Percentiles rank a stretch among this genome's conserved stretches.
Conservation (phyloP, 2,797 vertebrate species). For the Cynopterus sphinx region DNA sequence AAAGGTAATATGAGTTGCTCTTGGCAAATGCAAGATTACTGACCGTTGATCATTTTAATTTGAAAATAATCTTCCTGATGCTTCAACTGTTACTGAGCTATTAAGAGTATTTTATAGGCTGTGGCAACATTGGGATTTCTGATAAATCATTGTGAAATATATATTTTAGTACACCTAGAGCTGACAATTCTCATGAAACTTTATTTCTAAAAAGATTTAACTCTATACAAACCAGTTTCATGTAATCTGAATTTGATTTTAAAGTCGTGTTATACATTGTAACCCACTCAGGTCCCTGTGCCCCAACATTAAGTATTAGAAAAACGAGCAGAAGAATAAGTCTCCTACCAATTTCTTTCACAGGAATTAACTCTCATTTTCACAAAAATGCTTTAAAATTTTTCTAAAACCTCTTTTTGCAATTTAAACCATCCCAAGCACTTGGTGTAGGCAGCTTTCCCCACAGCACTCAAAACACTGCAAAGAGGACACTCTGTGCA, state of each 20-base stretch:
- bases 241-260: conserved; percentile 8
- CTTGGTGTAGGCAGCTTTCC: not conserved
- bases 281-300: too few relatives aligned
- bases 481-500: not conserved
- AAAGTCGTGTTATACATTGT: not conserved
- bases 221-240: not conserved
- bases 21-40: not conserved
- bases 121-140: not conserved
- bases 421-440: not conserved
- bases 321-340: not conserved
- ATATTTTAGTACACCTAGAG: not conserved
- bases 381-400: not conserved
- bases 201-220: conserved; percentile 26
- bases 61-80: not conserved
- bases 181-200: not conserved
- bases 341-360: not conserved
- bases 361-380: not conserved
- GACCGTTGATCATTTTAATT: conserved; percentile 9
- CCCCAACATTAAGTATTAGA: not conserved
- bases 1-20: not conserved
- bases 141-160: not conserved
- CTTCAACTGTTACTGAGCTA: not conserved
- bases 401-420: not conserved
- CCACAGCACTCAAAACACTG: not conserved
- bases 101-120: conserved; percentile 7